Base-by-base conservation (phyloP, 1,140 invertebrate genomes). In the Drosophila simulans region DNA sequence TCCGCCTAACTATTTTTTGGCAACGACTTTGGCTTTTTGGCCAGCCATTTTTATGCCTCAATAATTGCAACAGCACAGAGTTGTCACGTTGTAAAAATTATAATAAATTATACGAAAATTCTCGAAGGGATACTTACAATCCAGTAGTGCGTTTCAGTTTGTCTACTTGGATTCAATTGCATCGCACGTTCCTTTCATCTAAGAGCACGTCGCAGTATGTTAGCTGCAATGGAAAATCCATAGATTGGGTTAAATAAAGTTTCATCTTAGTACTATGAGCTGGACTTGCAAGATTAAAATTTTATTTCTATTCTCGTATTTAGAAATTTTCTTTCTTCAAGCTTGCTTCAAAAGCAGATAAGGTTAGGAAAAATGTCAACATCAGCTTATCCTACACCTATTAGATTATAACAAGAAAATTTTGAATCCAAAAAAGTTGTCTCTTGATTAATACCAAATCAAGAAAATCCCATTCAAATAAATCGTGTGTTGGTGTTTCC, bases 81-180 rank as follows among this genome's bases (percentile, higher is more conserved):
- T 76, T 52, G 63, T 51, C 40, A 57, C 46, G 52, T 48, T 42
- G 51, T 56, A 43, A 49, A 72, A 72, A 66, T 77, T 64, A 59
- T 60, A 49, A 74, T 64, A 58, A 72, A 66, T 77, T 64, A 55
- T 64, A 53, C 65, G 60, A 58, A 69, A 59, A 43, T 55, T 49
- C 20, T 42, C n/a, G 34, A 31, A 68, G 12, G 11, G 27, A 31
- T 81, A 92, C 91, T 92, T 51, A 92, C 91, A 90, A 92, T 91
- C 91, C 91, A 92, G 77, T 90, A 92, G 81, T 92, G 91, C 77
- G 91, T 80, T 88, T 89, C 83, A 85, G 90, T 75, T 76, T 84
- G 83, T 82, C 75, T 91, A 77, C 91, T 91, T 79, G 80, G 62
- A 90, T 90, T 91, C 81, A 92, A 78, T 92, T 90, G 84, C 91